Evolutionary conservation across 2,888 invertebrate genomes (phyloP).

Genomic region (Byasa hedistus): DNA sequence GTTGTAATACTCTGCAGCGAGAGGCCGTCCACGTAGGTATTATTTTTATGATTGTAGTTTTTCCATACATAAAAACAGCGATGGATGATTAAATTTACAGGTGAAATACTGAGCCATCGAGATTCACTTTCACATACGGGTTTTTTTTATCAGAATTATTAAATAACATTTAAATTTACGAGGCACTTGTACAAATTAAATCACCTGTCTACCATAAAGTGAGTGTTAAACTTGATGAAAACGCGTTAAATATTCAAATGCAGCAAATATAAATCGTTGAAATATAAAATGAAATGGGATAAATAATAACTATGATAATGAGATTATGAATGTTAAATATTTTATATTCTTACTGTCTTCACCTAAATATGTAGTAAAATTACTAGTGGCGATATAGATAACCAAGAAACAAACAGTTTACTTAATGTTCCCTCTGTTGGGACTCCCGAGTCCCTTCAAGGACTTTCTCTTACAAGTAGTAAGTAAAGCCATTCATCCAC

Average conservation of each 20-base stretch:
- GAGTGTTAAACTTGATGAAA: constrained; percentile 7
- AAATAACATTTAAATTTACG: constrained; percentile 8
- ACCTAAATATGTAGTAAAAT: neutral
- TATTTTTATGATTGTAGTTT: neutral
- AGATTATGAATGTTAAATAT: neutral
- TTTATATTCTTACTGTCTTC: neutral
- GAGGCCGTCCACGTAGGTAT: too few species aligned
- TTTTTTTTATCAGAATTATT: constrained; percentile 40
- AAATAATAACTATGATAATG: neutral
- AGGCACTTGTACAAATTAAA: constrained; percentile 2
- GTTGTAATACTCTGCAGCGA: neutral
- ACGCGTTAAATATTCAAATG: neutral
- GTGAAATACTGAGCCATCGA: neutral
- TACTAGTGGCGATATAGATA: neutral
- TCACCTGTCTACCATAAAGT: neutral
- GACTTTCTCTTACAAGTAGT: too few species aligned
- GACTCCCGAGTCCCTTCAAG: too few species aligned
- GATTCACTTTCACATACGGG: constrained; percentile 30
- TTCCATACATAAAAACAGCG: neutral
- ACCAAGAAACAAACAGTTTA: neutral
- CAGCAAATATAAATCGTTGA: neutral
- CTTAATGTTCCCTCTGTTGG: too few species aligned
- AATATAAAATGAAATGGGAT: neutral
- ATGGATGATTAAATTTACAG: neutral
- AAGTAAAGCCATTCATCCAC: too few species aligned